These are phyloP conservation scores for Ericerus pela DNA, from an alignment of 1,140 invertebrate species.

Conservation along the genomic window DNA sequence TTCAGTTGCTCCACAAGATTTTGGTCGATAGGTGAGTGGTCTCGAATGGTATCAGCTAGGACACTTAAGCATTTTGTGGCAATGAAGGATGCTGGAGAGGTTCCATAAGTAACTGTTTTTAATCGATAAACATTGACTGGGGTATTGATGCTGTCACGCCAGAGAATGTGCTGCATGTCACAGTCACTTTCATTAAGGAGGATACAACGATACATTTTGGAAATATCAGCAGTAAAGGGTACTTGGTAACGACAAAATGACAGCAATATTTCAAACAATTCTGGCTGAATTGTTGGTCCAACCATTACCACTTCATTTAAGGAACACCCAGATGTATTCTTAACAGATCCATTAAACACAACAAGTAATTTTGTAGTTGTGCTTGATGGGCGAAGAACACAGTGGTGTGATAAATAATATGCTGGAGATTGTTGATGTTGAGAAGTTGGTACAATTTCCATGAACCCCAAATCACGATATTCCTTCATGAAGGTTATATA, in stretches of 20 bases:
- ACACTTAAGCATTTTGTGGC: neutral
- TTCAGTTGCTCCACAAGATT: neutral
- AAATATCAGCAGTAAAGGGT: neutral
- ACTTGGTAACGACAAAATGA: neutral
- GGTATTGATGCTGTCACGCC: neutral
- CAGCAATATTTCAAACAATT: neutral
- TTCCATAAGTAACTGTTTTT: constrained; percentile 10
- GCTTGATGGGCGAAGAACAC: too few species aligned
- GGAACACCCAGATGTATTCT: too few species aligned
- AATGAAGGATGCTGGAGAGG: neutral
- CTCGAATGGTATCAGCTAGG: neutral
- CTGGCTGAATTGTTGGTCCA: neutral
- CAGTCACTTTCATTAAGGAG: neutral
- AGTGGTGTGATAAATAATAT: too few species aligned
- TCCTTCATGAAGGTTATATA: too few species aligned
- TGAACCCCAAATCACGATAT: too few species aligned
- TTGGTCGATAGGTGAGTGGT: neutral
- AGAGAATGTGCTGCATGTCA: constrained; percentile 2
- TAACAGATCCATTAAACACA: too few species aligned
- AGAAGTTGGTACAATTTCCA: too few species aligned
- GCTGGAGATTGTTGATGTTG: too few species aligned
- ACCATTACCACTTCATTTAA: neutral
- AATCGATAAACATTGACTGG: constrained; percentile 1
- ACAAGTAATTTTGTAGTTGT: too few species aligned
- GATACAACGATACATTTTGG: neutral